Base-by-base conservation (phyloP, 2,888 invertebrate genomes). In the Autographa gamma region DNA sequence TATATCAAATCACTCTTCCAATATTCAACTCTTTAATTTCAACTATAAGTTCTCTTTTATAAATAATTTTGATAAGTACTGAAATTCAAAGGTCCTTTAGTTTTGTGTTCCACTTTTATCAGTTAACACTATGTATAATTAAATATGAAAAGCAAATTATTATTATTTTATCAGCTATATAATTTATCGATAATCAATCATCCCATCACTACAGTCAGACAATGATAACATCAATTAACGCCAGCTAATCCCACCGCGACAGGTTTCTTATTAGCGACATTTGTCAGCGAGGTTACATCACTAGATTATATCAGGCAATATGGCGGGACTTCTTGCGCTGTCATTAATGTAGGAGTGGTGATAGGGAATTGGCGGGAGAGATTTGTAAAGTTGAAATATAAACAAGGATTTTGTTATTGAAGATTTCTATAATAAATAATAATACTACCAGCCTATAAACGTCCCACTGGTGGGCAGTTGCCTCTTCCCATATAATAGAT, bases 211-310 rank as follows among this genome's bases (percentile, higher is more conserved):
- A 87, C 3, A 13, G 58, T 71, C 73, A 79, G 82, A 83, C 89
- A 90, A 88, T 88, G 87, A 85, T 86, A 89, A 89, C 90, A 90
- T 89, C 91, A 95, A 95, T 95, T 95, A 95, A 93, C 94, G 88
- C 86, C 67, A 73, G 84, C 86, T 93, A 93, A 94, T 92, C 93
- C 93, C 76, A 85, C 90, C 91, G 80, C 93, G 95, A 94, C 95
- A 95, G 93, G 94, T 94, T 95, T 95, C 95, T 95, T 95, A 95
- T 93, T 95, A 94, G 92, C 91, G 86, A 93, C 94, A 95, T 95
- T 95, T 95, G 94, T 95, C 93, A 83, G 38, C 69, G 63, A 63
- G 34, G 71, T 72, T 69, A 71, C 73, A 67, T 63, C 66, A 69
- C 63, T 64, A 75, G 75, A 81, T 81, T 81, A 82, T 70, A 65